Evolutionary conservation across 2,888 invertebrate genomes (phyloP).

Genomic region (Lumbricus terrestris): DNA sequence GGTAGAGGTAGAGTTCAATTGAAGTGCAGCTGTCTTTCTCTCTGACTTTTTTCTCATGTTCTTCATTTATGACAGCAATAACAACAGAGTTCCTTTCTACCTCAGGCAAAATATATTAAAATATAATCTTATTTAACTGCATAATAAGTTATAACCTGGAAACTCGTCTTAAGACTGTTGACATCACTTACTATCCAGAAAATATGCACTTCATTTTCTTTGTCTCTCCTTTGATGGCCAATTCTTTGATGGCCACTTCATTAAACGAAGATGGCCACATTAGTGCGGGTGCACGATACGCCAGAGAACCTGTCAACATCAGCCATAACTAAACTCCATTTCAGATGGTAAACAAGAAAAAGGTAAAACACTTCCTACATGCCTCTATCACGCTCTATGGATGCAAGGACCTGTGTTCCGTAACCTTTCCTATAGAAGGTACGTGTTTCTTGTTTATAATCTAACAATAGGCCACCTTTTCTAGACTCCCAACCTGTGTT

Average conservation of each 20-base stretch:
- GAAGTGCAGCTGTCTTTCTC: too few relatives aligned
- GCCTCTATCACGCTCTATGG: too few relatives aligned
- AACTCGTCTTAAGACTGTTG: background rate
- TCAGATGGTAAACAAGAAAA: background rate
- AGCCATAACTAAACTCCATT: background rate
- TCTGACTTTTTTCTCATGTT: too few relatives aligned
- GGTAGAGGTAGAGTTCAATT: too few relatives aligned
- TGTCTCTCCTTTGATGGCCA: conserved; percentile 31
- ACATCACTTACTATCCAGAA: conserved; percentile 39
- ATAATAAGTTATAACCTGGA: background rate
- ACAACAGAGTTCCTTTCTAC: background rate
- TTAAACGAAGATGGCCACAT: conserved; percentile 28
- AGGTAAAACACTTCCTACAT: background rate
- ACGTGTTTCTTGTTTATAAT: background rate
- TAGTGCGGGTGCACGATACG: conserved; percentile 17
- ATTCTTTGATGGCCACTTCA: conserved; percentile 26
- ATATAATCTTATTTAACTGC: background rate
- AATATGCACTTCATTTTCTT: conserved; percentile 39
- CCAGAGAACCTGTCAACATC: background rate
- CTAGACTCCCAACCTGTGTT: background rate
- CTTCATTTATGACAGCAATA: background rate
- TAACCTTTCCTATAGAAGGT: background rate
- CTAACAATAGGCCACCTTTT: background rate
- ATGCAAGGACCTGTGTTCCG: background rate
- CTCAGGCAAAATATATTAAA: background rate